These are phyloP conservation scores for Myotis daubentonii DNA, from an alignment of 2,797 vertebrate genomes.

Conservation along the genomic window DNA sequence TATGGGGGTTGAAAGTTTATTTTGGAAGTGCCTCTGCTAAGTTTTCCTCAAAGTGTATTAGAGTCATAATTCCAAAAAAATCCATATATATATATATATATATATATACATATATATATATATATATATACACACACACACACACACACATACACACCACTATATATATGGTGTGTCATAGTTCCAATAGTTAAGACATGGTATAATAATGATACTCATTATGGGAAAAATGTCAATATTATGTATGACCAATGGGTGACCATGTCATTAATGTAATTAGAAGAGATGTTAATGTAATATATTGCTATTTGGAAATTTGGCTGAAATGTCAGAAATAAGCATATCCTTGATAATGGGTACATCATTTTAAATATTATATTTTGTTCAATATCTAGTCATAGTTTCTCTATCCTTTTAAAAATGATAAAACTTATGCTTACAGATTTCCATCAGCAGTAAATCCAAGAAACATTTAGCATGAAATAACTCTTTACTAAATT, in stretches of 20 bases:
- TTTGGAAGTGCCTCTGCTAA: not conserved
- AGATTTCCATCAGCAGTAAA: not conserved
- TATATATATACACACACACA: too few relatives aligned
- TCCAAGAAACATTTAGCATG: not conserved
- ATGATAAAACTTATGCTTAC: not conserved
- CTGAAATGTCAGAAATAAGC: not conserved
- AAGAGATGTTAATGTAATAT: not conserved
- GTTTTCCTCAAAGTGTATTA: not conserved
- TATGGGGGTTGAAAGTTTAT: not conserved
- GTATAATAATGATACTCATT: not conserved
- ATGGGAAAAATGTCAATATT: not conserved
- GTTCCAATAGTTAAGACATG: not conserved
- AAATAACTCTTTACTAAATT: not conserved
- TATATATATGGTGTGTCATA: accelerated
- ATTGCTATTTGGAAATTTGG: not conserved
- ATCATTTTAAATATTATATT: not conserved
- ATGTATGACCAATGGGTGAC: not conserved
- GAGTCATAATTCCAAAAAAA: not conserved
- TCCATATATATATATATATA: not conserved
- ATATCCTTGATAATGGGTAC: not conserved
- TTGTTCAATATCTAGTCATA: not conserved
- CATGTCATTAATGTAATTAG: not conserved
- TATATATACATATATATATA: too few relatives aligned
- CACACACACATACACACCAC: too few relatives aligned
- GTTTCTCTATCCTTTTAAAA: not conserved